These are phyloP conservation scores for Condylura cristata DNA, from an alignment of 2,113 vertebrate genomes.

Conservation along the genomic window DNA sequence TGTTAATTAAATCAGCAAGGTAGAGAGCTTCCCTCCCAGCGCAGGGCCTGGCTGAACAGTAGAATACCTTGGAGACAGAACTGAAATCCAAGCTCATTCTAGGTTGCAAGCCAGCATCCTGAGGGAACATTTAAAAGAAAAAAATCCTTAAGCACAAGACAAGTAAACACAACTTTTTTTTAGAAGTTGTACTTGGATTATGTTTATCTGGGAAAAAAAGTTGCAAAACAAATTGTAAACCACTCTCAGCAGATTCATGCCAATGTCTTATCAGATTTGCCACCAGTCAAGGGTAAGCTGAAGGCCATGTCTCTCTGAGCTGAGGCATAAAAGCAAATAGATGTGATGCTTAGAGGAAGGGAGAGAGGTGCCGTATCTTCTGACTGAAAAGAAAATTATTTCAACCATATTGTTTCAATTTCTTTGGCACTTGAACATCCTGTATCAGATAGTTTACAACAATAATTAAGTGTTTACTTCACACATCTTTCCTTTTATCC, in stretches of 20 bases:
- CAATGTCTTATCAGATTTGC: slow-evolving; percentile 77
- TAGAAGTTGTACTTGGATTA: slow-evolving; percentile 65
- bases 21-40: slow-evolving; percentile 77
- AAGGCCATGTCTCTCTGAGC: neutral
- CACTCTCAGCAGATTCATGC: slow-evolving; percentile 43
- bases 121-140: slow-evolving; percentile 78
- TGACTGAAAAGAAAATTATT: slow-evolving; percentile 4
- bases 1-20: slow-evolving; percentile 80
- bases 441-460: slow-evolving; percentile 37
- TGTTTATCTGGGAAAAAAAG: slow-evolving; percentile 74
- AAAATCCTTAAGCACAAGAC: slow-evolving; percentile 52
- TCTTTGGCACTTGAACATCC: slow-evolving; percentile 47
- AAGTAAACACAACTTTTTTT: slow-evolving; percentile 68
- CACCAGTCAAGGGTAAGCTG: slow-evolving; percentile 64
- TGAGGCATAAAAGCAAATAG: neutral
- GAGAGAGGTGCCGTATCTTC: neutral
- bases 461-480: slow-evolving; percentile 75
- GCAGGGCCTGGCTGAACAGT: slow-evolving; percentile 75
- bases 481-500: slow-evolving; percentile 79
- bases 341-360: neutral
- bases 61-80: slow-evolving; percentile 84
- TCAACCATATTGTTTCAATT: slow-evolving; percentile 18
- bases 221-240: slow-evolving; percentile 84
- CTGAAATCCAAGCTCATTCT: slow-evolving; percentile 83
- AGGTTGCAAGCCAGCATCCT: slow-evolving; percentile 83